Conservation (phyloP, 2,888 invertebrate genomes). For the Drosophila mercatorum region DNA sequence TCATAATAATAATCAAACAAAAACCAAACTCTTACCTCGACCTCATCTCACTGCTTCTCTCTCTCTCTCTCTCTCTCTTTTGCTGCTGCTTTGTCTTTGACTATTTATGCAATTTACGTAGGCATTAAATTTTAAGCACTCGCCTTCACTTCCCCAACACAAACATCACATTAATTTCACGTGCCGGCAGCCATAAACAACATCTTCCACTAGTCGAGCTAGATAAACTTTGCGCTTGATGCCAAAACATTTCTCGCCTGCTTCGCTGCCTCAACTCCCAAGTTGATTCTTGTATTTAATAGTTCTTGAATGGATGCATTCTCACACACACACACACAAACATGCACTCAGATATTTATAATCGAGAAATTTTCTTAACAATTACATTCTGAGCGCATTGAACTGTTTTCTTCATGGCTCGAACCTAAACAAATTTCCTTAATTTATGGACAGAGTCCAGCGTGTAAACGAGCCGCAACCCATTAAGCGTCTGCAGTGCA, state of each 20-base stretch:
- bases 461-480: constrained; percentile 46
- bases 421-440: constrained; percentile 40
- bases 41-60: not conserved
- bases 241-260: not conserved
- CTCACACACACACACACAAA: not conserved
- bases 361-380: constrained; percentile 30
- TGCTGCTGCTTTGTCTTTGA: not conserved
- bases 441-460: constrained; percentile 46
- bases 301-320: constrained; percentile 17
- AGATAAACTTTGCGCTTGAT: constrained; percentile 21
- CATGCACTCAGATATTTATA: constrained; percentile 14
- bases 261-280: constrained; percentile 21
- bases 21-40: constrained; percentile 18
- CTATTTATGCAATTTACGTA: constrained; percentile 66
- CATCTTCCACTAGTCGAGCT: constrained; percentile 13
- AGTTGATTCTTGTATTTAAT: constrained; percentile 33
- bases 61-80: not conserved
- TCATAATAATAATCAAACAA: constrained; percentile 56
- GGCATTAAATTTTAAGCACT: constrained; percentile 73
- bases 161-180: constrained; percentile 75
- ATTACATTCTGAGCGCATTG: constrained; percentile 42
- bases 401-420: constrained; percentile 36
- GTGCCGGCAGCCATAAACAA: constrained; percentile 61
- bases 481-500: constrained; percentile 28
- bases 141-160: constrained; percentile 64